Percentiles rank a stretch among this genome's conserved stretches.
Evolutionary conservation across 1,140 invertebrate species (phyloP).

Genomic region (Drosophila chauvacae): DNA sequence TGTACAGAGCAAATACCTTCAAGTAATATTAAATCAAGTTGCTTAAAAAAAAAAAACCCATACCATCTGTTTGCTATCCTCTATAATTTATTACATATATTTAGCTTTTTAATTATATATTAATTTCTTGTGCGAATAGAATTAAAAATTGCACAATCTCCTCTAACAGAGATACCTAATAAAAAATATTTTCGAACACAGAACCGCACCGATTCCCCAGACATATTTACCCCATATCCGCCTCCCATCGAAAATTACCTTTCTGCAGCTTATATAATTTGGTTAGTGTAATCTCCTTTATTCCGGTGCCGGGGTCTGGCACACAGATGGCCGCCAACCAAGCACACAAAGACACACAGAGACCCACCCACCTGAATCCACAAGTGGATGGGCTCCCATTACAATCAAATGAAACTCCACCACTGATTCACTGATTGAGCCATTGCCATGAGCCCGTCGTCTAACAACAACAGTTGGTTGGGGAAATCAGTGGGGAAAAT

Average conservation of each 20-base stretch:
- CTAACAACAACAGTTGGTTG: slow-evolving; percentile 48
- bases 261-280: slow-evolving; percentile 50
- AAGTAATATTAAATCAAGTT: fast-evolving
- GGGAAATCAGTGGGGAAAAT: slow-evolving; percentile 31
- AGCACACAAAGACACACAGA: not conserved
- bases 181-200: not conserved
- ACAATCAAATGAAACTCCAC: slow-evolving; percentile 74
- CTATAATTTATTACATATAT: too few relatives aligned
- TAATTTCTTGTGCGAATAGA: too few relatives aligned
- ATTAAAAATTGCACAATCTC: not conserved
- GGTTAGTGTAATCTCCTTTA: slow-evolving; percentile 48
- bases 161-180: not conserved
- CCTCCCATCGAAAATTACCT: slow-evolving; percentile 40
- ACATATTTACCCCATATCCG: slow-evolving; percentile 22
- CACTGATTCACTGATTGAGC: slow-evolving; percentile 75
- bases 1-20: not conserved
- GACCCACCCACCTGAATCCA: slow-evolving; percentile 57
- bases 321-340: slow-evolving; percentile 16
- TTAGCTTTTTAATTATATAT: too few relatives aligned
- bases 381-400: slow-evolving; percentile 78
- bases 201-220: not conserved
- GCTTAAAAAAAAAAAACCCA: too few relatives aligned
- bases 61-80: not conserved
- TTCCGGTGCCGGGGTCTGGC: slow-evolving; percentile 5
- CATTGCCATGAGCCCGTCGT: slow-evolving; percentile 46